phyloP scores from a whole-genome alignment of 2,113 vertebrate genomes.

The Pteropus alecto region DNA sequence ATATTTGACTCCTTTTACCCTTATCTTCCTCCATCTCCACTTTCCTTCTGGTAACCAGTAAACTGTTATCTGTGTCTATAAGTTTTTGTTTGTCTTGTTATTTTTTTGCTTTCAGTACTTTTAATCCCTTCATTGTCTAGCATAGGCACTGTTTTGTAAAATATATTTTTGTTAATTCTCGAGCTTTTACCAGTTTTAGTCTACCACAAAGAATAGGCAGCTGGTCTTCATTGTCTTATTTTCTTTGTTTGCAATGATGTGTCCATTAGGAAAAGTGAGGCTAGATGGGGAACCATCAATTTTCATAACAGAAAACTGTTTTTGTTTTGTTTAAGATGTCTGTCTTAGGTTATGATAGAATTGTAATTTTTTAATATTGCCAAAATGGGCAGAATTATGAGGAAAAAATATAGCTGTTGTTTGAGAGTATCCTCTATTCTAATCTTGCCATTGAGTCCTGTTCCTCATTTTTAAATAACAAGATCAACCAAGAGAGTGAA shows the following conservation, averaged over 20 bases:
- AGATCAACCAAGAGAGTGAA: background rate
- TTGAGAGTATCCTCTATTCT: background rate
- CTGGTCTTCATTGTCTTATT: background rate
- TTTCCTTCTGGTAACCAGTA: too few relatives aligned
- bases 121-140: background rate
- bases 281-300: background rate
- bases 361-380: background rate
- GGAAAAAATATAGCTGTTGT: background rate
- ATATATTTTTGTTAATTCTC: background rate
- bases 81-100: too few relatives aligned
- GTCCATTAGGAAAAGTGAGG: background rate
- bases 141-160: background rate
- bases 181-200: background rate
- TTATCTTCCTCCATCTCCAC: too few relatives aligned
- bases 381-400: background rate
- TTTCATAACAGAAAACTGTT: background rate
- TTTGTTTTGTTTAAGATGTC: background rate
- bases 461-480: conserved; percentile 21
- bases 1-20: too few relatives aligned
- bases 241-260: background rate
- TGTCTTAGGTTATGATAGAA: background rate
- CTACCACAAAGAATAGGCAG: background rate
- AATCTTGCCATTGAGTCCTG: background rate
- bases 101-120: too few relatives aligned
- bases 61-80: too few relatives aligned